Evolutionary conservation across 92 coral and sea anemone genomes (phyloP).

Genomic region (Blastomussa wellsi): DNA sequence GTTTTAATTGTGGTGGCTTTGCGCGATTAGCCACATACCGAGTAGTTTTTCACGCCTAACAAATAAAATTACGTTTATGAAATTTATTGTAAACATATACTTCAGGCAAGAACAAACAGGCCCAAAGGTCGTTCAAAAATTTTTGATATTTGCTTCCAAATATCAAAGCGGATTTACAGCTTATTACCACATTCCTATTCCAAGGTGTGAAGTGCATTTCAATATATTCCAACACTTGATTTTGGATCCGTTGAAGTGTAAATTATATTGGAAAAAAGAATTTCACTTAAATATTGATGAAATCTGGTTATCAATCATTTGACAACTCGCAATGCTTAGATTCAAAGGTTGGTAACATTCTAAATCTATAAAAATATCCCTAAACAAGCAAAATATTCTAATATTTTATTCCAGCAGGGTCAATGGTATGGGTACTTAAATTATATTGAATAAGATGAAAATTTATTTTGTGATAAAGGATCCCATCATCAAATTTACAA

Average conservation of each 20-base stretch:
- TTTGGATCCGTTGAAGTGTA: slow-evolving; percentile 10
- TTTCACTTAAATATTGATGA: slow-evolving; percentile 12
- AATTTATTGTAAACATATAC: not conserved
- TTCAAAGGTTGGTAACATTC: slow-evolving; percentile 15
- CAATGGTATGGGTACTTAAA: not conserved
- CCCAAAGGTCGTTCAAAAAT: not conserved
- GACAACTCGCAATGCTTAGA: not conserved
- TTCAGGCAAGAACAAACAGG: slow-evolving; percentile 12
- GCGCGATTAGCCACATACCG: not conserved
- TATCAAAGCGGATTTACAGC: no score
- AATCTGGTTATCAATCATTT: not conserved
- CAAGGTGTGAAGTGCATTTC: slow-evolving; percentile 12
- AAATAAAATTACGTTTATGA: not conserved
- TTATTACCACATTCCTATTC: not conserved
- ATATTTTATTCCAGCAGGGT: not conserved
- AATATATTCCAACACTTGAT: not conserved
- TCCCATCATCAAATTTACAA: not conserved
- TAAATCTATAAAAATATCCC: not conserved
- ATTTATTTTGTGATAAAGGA: not conserved
- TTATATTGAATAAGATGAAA: not conserved
- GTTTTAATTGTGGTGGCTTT: not conserved
- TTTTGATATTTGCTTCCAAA: not conserved
- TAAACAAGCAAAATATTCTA: not conserved
- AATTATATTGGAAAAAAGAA: not conserved
- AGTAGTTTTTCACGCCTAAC: not conserved